These are phyloP conservation scores for Chrosomus eos DNA, from an alignment of 2,797 vertebrate species.

Conservation along the genomic window DNA sequence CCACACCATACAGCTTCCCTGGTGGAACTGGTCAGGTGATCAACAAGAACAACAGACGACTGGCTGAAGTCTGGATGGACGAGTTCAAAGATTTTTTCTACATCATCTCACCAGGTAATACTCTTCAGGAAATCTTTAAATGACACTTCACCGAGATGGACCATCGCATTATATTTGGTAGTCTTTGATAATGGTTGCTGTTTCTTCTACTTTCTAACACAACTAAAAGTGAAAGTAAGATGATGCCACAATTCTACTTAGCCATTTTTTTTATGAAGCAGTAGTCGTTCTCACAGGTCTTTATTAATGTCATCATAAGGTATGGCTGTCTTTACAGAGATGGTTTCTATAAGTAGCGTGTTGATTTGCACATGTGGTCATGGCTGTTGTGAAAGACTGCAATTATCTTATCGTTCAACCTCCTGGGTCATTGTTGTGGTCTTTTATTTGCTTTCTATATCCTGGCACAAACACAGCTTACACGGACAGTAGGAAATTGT, in stretches of 20 bases:
- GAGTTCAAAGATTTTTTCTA: conserved; percentile 99
- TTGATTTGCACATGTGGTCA: conserved; percentile 39
- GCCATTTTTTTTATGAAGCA: neutral
- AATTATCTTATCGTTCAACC: conserved; percentile 43
- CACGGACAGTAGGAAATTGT: neutral
- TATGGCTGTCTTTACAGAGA: conserved; percentile 12
- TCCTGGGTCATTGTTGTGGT: conserved; percentile 23
- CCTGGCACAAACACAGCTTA: neutral
- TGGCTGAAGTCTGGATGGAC: conserved; percentile 95
- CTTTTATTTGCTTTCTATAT: neutral
- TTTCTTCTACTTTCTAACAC: neutral
- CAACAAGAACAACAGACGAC: conserved; percentile 96
- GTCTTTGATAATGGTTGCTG: neutral
- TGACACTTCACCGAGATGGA: neutral
- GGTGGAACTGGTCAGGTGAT: conserved; percentile 97
- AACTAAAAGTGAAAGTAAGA: neutral
- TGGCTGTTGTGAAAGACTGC: conserved; percentile 27
- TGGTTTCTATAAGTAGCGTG: conserved; percentile 44
- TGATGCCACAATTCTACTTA: neutral
- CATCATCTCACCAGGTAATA: conserved; percentile 94
- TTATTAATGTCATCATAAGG: conserved; percentile 1
- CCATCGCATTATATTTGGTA: neutral
- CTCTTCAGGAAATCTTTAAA: neutral
- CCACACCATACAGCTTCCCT: conserved; percentile 97
- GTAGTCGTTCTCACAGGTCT: neutral